A percentile compares a stretch with the other conserved stretches of the same genome.
Evolutionary conservation across 2,113 vertebrate species (phyloP).

Genomic region (Bos javanicus): DNA sequence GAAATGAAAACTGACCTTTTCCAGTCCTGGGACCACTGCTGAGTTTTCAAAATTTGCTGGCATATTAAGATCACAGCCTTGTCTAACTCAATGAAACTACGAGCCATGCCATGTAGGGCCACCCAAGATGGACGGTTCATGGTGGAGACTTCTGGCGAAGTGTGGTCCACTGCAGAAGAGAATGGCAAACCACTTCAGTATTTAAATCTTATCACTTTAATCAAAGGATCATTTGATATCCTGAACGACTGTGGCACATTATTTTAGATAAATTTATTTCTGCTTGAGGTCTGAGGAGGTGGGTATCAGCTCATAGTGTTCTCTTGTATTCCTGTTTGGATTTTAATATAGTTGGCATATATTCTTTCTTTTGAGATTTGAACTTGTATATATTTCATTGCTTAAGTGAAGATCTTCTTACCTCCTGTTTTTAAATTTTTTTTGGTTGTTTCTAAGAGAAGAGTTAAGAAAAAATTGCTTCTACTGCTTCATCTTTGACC

Average conservation of each 20-base stretch:
- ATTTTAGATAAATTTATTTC: constrained; percentile 33
- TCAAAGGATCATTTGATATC: background rate
- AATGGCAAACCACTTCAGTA: background rate
- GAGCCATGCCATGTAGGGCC: background rate
- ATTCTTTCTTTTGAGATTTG: background rate
- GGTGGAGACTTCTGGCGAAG: background rate
- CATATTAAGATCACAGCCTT: background rate
- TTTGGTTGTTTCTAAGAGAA: constrained; percentile 3
- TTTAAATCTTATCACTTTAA: background rate
- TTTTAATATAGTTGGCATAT: background rate
- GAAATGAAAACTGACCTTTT: background rate
- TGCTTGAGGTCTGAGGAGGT: constrained; percentile 20
- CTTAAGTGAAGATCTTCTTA: background rate
- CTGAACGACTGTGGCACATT: background rate
- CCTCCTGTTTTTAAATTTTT: background rate
- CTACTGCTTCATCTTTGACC: background rate
- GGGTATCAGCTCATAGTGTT: background rate
- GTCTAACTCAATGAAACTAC: background rate
- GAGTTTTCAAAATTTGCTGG: background rate
- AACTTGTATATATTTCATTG: background rate
- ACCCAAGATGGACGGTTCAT: background rate
- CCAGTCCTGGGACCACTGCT: background rate
- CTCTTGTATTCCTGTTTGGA: background rate
- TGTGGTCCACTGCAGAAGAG: background rate
- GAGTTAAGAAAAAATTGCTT: constrained; percentile 2